These are phyloP conservation scores for Lepidocolaptes lacrymiger DNA, from an alignment of 2,797 vertebrate genomes.

Conservation along the genomic window DNA sequence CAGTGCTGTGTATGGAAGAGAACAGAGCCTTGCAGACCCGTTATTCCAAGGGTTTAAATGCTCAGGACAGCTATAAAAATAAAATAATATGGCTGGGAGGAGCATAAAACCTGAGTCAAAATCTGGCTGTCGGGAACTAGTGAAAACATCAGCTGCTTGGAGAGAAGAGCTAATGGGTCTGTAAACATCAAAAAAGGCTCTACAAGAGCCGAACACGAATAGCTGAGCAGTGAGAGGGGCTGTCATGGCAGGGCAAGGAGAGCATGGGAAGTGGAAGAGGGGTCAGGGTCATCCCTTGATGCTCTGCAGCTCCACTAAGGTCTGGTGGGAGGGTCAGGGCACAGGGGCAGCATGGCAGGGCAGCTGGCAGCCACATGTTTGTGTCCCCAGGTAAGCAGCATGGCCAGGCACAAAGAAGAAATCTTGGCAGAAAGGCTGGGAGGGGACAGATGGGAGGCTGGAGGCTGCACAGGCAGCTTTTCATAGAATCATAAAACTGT, in stretches of 20 bases:
- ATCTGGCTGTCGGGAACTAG: neutral
- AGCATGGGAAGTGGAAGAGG: neutral
- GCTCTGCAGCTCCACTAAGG: neutral
- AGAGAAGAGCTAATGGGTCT: neutral
- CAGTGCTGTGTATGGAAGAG: neutral
- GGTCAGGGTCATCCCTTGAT: neutral
- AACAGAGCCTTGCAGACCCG: neutral
- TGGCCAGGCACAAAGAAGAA: neutral
- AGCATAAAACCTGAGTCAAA: neutral
- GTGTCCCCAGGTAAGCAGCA: fast-evolving
- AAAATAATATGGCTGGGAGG: neutral
- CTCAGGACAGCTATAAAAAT: neutral
- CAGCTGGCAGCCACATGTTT: fast-evolving
- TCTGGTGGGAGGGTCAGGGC: neutral
- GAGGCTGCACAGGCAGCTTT: fast-evolving
- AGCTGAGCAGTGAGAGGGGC: fast-evolving
- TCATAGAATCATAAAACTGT: neutral
- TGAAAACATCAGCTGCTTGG: neutral
- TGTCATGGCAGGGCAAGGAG: neutral
- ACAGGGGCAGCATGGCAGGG: neutral
- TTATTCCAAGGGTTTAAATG: neutral
- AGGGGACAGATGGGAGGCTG: neutral
- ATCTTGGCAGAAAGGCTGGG: neutral
- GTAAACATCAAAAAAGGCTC: neutral
- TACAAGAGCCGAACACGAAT: neutral